A percentile compares a stretch with the other conserved stretches of the same genome.
Conservation (phyloP, 1,140 invertebrate genomes). For the Cephus cinctus region DNA sequence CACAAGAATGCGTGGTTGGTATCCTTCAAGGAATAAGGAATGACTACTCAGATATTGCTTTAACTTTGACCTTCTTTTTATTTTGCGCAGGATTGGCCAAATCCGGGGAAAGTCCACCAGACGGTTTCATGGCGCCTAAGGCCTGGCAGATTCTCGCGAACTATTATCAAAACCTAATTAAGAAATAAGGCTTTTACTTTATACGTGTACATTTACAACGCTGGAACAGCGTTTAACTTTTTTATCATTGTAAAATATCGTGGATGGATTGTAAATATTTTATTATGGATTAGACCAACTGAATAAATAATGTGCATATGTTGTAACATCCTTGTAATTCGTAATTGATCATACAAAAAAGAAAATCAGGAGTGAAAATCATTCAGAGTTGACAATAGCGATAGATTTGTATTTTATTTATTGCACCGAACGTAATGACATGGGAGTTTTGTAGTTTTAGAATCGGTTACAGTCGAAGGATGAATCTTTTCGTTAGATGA, state of each 20-base stretch:
- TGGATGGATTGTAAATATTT: conserved; percentile 15
- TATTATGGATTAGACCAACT: conserved; percentile 6
- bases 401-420: conserved; percentile 9
- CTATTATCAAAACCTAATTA: conserved; percentile 24
- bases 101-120: conserved; percentile 80
- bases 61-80: too few relatives aligned
- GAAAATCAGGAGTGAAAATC: background rate
- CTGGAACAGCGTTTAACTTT: too few relatives aligned
- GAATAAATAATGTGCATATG: conserved; percentile 18
- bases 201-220: too few relatives aligned
- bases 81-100: conserved; percentile 69
- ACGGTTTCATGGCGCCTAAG: too few relatives aligned
- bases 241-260: background rate
- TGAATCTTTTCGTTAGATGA: conserved; percentile 1
- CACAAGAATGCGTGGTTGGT: conserved; percentile 91
- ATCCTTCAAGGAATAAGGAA: too few relatives aligned
- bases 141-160: conserved; percentile 27
- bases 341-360: background rate
- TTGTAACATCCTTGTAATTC: conserved; percentile 2
- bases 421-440: conserved; percentile 6
- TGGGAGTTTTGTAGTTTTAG: conserved; percentile 1
- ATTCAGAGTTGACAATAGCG: background rate
- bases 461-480: conserved; percentile 8
- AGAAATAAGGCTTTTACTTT: too few relatives aligned
- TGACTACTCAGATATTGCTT: too few relatives aligned